Evolutionary conservation across 2,797 vertebrate genomes (phyloP), one percentile per base, ranked within the genome.

Genomic region (Percopsis omiscomaycus): DNA sequence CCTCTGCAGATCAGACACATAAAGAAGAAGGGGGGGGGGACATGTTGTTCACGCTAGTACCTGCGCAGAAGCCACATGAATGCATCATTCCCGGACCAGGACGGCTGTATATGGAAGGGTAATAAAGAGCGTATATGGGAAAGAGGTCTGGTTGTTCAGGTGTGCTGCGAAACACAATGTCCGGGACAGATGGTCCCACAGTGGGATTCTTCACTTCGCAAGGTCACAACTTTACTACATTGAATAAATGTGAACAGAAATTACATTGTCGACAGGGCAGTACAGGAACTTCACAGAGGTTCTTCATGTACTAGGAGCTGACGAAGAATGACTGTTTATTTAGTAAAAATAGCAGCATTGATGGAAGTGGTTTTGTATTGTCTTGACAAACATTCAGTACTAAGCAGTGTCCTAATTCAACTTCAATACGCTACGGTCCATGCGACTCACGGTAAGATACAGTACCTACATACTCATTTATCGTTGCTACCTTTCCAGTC

Each of bases 31-130:
- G 56, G 54, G 37, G 75, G 66, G 64, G 69, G 66, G 29, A 45
- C 78, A 80, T 83, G 80, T 80, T 84, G 81, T 81, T 85, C 70
- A 77, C 16, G 68, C 69, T 67, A 75, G 63, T 69, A 74, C 75
- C 58, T 70, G 62, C 55, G 29, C 15, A 75, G 69, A 81, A 80
- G 54, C 57, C 11, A 61, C 59, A 71, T 61, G 68, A 81, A 55
- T n/a, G 14, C 52, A 54, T 54, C 13, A 32, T n/a, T 37, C 30
- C 15, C 54, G 5, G 5, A 37, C 1, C 2, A 8, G 9, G 29
- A 55, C 0, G 37, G 12, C 30, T 9, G 53, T 13, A 22, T 14
- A 30, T 44, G 51, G 16, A n/a, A 27, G 55, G 0, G 4, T 0
- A 13, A 56, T 68, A 66, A 29, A 78, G 47, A 6, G 37, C 9